Conservation (phyloP, 2,888 invertebrate genomes). For the Tipula confusa region DNA sequence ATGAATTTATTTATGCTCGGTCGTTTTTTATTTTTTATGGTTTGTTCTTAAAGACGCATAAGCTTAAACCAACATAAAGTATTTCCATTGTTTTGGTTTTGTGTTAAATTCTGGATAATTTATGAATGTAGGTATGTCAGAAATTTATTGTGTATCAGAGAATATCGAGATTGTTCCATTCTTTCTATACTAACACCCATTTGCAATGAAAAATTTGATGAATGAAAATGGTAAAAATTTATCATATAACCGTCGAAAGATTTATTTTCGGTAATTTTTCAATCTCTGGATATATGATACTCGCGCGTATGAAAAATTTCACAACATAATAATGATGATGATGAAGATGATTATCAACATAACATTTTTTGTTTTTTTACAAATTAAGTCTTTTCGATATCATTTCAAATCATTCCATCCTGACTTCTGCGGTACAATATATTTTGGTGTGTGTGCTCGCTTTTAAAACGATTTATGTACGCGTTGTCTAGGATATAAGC, state of each 20-base stretch:
- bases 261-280: neutral
- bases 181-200: neutral
- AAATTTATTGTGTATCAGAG: neutral
- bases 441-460: neutral
- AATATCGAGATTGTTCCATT: neutral
- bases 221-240: neutral
- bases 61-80: neutral
- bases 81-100: neutral
- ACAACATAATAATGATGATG: neutral
- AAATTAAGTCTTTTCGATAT: neutral
- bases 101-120: neutral
- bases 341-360: neutral
- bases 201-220: neutral
- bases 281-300: neutral
- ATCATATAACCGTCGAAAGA: neutral
- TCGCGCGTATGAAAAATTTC: neutral
- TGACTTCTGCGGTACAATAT: neutral
- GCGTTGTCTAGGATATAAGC: neutral
- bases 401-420: neutral
- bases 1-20: conserved; percentile 3
- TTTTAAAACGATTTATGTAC: neutral
- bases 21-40: neutral
- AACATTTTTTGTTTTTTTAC: neutral
- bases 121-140: neutral
- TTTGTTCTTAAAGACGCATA: neutral